Evolutionary conservation across 2,113 vertebrate genomes (phyloP).

Genomic region (Todiramphus saurophagus): DNA sequence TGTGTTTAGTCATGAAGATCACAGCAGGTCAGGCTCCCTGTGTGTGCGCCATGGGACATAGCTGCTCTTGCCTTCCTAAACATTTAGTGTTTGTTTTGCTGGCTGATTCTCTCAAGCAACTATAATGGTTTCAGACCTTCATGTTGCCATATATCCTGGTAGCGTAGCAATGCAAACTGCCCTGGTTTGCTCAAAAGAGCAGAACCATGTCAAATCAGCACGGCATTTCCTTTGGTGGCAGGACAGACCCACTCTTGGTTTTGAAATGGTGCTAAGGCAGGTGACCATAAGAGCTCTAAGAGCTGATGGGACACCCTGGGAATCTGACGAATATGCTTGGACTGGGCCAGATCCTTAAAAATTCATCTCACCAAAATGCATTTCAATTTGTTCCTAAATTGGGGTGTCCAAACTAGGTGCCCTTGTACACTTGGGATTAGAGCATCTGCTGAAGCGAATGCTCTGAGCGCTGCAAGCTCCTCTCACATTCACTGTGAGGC

Average conservation of each 20-base stretch:
- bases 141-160: neutral
- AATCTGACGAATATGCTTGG: neutral
- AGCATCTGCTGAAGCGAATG: neutral
- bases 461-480: neutral
- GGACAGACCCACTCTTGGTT: neutral
- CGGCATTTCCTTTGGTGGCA: neutral
- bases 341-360: neutral
- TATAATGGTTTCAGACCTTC: neutral
- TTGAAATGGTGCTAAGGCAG: neutral
- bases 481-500: neutral
- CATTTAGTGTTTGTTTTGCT: neutral
- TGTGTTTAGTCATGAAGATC: neutral
- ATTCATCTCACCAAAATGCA: neutral
- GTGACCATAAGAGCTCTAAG: neutral
- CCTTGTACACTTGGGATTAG: neutral
- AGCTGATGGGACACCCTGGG: neutral
- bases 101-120: neutral
- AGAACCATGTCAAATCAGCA: neutral
- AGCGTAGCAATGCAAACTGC: neutral
- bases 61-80: neutral
- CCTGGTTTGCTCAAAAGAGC: neutral
- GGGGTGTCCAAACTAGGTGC: neutral
- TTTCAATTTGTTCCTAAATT: neutral
- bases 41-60: neutral
- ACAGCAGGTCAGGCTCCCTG: neutral